Evolutionary conservation across 2,113 vertebrate species (phyloP).

Genomic region (Apodemus sylvaticus): DNA sequence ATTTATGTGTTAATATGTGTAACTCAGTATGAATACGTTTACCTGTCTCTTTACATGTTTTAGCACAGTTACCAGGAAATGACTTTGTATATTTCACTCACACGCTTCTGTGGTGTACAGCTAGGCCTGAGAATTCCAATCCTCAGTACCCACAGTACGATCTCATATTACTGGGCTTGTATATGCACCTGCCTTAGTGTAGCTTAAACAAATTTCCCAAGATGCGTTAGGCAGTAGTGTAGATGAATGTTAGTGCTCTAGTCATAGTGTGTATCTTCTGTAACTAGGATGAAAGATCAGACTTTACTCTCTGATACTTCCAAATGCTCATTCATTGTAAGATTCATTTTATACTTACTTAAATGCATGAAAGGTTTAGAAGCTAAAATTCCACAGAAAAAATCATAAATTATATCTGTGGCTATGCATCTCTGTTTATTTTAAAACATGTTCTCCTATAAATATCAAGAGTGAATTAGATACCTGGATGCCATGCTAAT

Average conservation of each 20-base stretch:
- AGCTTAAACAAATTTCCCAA: constrained; percentile 8
- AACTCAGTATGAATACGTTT: not conserved
- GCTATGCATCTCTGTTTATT: not conserved
- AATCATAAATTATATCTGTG: constrained; percentile 55
- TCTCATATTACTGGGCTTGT: not conserved
- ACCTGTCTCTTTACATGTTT: not conserved
- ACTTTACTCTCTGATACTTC: not conserved
- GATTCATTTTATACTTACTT: not conserved
- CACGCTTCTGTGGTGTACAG: not conserved
- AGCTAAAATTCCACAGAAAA: constrained; percentile 49
- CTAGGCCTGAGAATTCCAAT: not conserved
- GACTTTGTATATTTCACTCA: not conserved
- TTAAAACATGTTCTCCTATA: constrained; percentile 45
- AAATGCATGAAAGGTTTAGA: constrained; percentile 30
- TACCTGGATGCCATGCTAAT: not conserved
- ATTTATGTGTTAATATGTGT: not conserved
- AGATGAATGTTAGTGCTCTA: not conserved
- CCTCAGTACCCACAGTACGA: not conserved
- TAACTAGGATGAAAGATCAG: not conserved
- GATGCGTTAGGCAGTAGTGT: not conserved
- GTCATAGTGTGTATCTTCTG: not conserved
- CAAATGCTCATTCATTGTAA: constrained; percentile 33
- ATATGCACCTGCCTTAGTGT: not conserved
- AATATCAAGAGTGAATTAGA: constrained; percentile 36
- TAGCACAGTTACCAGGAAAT: not conserved